Base-by-base conservation (phyloP, 1,140 invertebrate genomes). In the Drosophila gunungcola region DNA sequence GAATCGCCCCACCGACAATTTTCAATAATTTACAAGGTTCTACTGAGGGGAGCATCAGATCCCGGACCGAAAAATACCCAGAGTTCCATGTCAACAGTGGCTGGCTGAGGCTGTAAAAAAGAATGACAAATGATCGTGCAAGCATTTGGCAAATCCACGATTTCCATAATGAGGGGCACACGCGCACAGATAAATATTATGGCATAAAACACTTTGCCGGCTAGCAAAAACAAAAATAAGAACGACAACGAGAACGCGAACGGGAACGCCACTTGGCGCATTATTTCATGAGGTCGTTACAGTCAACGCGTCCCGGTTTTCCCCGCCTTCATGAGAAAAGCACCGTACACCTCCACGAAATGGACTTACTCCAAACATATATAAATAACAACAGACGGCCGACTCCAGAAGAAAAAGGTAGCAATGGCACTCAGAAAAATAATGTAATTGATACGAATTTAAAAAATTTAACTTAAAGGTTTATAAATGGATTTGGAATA, bases 281-380 rank as follows among this genome's bases (percentile, higher is more conserved):
- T 89, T 89, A 89, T 89, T 89, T 89, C 84, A 89, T 89, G 85
- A 89, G 84, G 84, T 89, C 84, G 84, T 89, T 89, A 89, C 76
- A 79, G 84, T 69, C 69, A 83, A 78, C 76, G 76, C 76, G 58
- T 61, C 11, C 29, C 54, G 16, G 41, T 27, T 51, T 43, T 12
- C 36, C 27, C 46, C 51, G 6, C 6, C 21, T 2, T 36, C 16
- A 9, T 3, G 9, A 16, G 29, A 21, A 32, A 34, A 32, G 29
- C 36, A 25, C 36, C 42, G n/a, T 4, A 27, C 32, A 32, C 51
- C 64, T 70, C 29, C 65, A 38, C 42, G 36, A 25, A 75, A 78
- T 78, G 67, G 76, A 76, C 73, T 76, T 46, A 25, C 72, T 67
- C 41, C 53, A 56, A 65, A 68, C 80, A 48, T 84, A 88, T 88